Percentiles rank a stretch among this genome's conserved stretches.
Evolutionary conservation across 2,888 invertebrate species (phyloP).

Genomic region (Dasysyrphus tricinctus): DNA sequence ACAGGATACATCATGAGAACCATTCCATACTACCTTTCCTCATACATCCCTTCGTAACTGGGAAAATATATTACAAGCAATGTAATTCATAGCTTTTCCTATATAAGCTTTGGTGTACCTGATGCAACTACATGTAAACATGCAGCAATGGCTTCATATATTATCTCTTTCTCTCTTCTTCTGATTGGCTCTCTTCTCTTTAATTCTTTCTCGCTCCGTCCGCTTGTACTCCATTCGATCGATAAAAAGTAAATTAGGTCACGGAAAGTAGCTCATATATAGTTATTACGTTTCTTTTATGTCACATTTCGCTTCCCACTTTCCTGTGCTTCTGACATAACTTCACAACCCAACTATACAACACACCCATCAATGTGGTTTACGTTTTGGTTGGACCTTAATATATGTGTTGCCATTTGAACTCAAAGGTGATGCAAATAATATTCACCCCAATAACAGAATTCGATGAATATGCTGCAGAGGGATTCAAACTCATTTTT

Average conservation of each 20-base stretch:
- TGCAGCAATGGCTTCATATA: constrained; percentile 53
- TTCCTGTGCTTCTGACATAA: constrained; percentile 20
- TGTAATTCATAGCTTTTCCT: not conserved
- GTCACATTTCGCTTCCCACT: constrained; percentile 53
- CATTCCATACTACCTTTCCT: not conserved
- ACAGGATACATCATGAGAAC: constrained; percentile 46
- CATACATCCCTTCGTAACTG: constrained; percentile 17
- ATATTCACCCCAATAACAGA: not conserved
- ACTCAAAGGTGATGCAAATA: not conserved
- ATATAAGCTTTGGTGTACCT: constrained; percentile 27
- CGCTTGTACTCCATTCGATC: constrained; percentile 49
- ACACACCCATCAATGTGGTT: constrained; percentile 42
- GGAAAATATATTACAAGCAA: constrained; percentile 20
- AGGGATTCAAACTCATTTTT: no score
- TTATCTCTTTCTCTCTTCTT: not conserved
- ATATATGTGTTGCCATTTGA: constrained; percentile 1
- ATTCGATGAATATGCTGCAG: no score
- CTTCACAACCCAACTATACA: not conserved
- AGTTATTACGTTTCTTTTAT: constrained; percentile 69
- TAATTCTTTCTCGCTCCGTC: not conserved
- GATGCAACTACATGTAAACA: constrained; percentile 55
- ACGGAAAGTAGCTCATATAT: constrained; percentile 74
- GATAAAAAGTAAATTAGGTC: constrained; percentile 74
- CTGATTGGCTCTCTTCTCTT: not conserved
- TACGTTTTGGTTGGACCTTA: not conserved